Percentiles rank a stretch among this genome's conserved stretches.
phyloP scores from a whole-genome alignment of 2,888 invertebrate species.

The Arctia plantaginis region DNA sequence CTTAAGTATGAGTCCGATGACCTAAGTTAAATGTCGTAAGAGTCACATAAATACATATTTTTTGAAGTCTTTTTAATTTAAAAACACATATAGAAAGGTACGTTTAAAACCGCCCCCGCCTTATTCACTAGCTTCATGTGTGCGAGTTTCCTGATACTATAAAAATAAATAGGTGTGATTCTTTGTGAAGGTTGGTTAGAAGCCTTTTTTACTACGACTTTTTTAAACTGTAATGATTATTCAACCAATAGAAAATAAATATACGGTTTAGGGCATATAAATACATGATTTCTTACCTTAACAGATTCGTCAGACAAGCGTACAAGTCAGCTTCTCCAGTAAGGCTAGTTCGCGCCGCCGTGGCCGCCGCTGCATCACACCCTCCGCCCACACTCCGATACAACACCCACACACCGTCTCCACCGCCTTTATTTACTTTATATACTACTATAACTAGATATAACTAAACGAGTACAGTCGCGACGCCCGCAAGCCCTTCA shows the following conservation, averaged over 20 bases:
- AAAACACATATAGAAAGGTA: neutral
- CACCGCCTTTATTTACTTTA: slow-evolving; percentile 55
- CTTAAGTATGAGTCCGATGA: neutral
- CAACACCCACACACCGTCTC: slow-evolving; percentile 62
- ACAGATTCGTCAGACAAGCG: slow-evolving; percentile 82
- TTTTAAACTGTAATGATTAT: no score
- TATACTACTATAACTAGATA: slow-evolving; percentile 45
- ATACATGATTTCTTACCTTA: slow-evolving; percentile 68
- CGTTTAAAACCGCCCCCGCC: neutral
- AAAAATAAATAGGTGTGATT: neutral
- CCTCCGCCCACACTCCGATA: slow-evolving; percentile 56
- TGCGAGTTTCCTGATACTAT: neutral
- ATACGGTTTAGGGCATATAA: neutral
- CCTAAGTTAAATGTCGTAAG: neutral
- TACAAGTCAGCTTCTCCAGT: slow-evolving; percentile 59
- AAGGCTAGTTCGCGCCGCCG: slow-evolving; percentile 62
- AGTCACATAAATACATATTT: neutral
- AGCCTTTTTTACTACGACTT: no score
- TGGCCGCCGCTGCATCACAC: slow-evolving; percentile 79
- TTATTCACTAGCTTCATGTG: neutral
- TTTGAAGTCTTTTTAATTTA: neutral
- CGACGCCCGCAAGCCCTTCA: slow-evolving; percentile 47
- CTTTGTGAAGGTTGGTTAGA: neutral
- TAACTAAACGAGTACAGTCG: slow-evolving; percentile 53
- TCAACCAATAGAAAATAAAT: neutral